A percentile compares a stretch with the other conserved stretches of the same genome.
phyloP scores from a whole-genome alignment of 2,797 vertebrate species.

The Peromyscus eremicus region DNA sequence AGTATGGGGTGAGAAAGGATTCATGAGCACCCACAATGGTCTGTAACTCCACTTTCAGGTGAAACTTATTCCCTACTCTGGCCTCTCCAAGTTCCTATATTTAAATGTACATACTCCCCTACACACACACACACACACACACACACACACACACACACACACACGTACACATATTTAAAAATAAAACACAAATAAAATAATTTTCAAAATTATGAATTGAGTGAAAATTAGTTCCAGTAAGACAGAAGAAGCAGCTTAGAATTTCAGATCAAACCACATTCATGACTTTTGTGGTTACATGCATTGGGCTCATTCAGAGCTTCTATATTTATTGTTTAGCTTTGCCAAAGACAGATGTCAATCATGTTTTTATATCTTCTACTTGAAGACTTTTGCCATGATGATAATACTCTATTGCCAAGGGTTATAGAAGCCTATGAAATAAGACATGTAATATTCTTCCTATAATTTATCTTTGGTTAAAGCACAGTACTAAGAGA shows the following conservation, averaged over 20 bases:
- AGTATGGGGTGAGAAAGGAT: background rate
- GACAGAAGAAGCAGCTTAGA: background rate
- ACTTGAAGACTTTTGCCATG: background rate
- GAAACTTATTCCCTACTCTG: too few relatives aligned
- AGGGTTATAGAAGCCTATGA: background rate
- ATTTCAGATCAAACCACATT: background rate
- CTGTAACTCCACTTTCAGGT: background rate
- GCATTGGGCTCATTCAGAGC: background rate
- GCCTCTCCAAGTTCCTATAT: background rate
- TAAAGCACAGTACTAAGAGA: background rate
- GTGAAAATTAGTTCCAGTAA: constrained; percentile 23
- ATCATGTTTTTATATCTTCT: background rate
- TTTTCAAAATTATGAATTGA: background rate
- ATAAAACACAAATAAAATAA: background rate
- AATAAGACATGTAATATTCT: background rate
- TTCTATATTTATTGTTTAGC: background rate
- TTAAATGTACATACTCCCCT: too few relatives aligned
- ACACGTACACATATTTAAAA: background rate
- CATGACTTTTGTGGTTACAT: background rate
- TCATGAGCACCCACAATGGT: background rate
- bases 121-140: too few relatives aligned
- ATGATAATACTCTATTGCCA: background rate
- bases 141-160: background rate
- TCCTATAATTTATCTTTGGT: constrained; percentile 35
- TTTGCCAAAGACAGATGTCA: background rate